Conservation (phyloP, 1,140 invertebrate genomes). For the Drosophila ironensis region DNA sequence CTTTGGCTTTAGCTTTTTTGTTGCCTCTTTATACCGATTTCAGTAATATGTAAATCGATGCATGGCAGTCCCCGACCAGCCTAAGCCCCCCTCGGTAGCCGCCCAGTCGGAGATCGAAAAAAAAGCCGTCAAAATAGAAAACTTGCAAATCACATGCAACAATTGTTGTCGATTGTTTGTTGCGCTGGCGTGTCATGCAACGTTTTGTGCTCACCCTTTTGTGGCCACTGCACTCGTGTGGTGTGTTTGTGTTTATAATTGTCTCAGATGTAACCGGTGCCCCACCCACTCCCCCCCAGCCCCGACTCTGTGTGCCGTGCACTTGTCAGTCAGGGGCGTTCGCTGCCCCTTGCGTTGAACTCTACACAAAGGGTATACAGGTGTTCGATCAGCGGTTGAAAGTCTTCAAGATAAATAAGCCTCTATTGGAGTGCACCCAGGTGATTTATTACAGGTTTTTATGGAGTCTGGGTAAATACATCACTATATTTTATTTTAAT, state of each 20-base stretch:
- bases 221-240: conserved; percentile 42
- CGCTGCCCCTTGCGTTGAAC: conserved; percentile 36
- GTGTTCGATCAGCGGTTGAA: neutral
- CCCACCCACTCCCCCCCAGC: neutral
- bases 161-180: conserved; percentile 35
- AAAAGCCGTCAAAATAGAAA: conserved; percentile 42
- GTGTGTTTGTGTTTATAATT: conserved; percentile 63
- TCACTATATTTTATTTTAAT: too few relatives aligned
- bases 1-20: conserved; percentile 32
- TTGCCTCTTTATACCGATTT: conserved; percentile 41
- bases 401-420: too few relatives aligned
- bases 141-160: conserved; percentile 67
- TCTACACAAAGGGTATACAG: neutral
- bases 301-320: conserved; percentile 9
- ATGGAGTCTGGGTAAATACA: too few relatives aligned
- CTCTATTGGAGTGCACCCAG: too few relatives aligned
- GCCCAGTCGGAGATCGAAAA: neutral
- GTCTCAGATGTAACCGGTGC: conserved; percentile 23
- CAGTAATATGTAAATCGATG: conserved; percentile 66
- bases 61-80: conserved; percentile 45
- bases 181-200: conserved; percentile 60
- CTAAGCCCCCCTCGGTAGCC: conserved; percentile 38
- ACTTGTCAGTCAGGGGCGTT: conserved; percentile 71
- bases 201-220: conserved; percentile 49
- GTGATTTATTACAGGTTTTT: too few relatives aligned